Base-by-base conservation (phyloP, 2,888 invertebrate genomes). In the Drosophila mimetica region DNA sequence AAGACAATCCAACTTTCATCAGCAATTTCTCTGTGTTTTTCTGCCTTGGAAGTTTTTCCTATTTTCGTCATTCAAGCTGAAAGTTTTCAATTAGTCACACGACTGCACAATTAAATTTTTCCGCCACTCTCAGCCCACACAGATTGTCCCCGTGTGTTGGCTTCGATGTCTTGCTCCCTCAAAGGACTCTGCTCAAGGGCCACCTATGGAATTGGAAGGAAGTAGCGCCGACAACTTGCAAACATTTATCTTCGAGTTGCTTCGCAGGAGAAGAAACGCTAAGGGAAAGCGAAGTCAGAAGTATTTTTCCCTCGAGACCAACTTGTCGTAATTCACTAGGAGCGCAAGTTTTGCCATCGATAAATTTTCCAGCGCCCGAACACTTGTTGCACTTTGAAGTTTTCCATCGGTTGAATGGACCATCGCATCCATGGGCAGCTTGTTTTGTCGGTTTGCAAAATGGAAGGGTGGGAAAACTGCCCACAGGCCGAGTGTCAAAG, bases 21-120 rank as follows among this genome's bases (percentile, higher is more conserved):
- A 46, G 46, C 42, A 53, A 42, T 74, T 59, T 75, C 47, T 28
- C 30, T 36, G 47, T 39, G 46, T 37, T 54, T 50, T 44, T 41
- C 52, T 25, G 72, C 32, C 18, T 44, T 25, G 6, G 14, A 65
- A 74, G 57, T 71, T 76, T 67, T 69, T 72, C 47, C 63, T 63
- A 72, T 71, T 85, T 81, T 78, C 65, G 61, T 54, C 61, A 53
- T 59, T 52, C 42, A 75, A 76, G 70, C 74, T 76, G 74, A 72
- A 80, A 78, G 67, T 86, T 88, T 85, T 86, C 86, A 88, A 85
- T 85, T 85, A 85, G 76, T 75, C 86, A 83, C 73, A 61, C 84
- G 76, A 88, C 71, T 75, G 67, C 74, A 70, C 88, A 85, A 88
- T 85, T 88, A 80, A 86, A 83, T 83, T 75, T 64, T 64, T 53